A percentile compares a stretch with the other conserved stretches of the same genome.
These are phyloP conservation scores for Drosophila obscura DNA, from an alignment of 1,140 invertebrate genomes.

Conservation along the genomic window DNA sequence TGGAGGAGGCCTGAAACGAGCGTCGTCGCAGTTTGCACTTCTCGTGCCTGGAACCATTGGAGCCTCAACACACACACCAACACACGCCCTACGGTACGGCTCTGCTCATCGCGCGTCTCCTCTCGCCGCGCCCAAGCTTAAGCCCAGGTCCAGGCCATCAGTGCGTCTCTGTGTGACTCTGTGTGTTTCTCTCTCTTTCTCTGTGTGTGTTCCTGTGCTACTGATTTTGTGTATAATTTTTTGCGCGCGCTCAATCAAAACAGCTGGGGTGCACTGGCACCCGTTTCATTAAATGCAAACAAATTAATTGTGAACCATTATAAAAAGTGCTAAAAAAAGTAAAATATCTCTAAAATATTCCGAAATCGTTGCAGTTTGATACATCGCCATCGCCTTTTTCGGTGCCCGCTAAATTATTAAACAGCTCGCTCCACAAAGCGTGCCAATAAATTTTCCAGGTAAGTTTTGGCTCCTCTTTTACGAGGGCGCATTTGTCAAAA, in stretches of 20 bases:
- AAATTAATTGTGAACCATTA: conserved; percentile 1
- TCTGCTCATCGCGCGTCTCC: conserved; percentile 18
- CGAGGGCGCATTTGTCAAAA: conserved; percentile 50
- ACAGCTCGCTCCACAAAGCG: conserved; percentile 54
- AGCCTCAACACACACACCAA: conserved; percentile 7
- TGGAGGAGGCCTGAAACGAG: conserved; percentile 16
- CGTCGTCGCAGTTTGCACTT: conserved; percentile 26
- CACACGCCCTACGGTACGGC: conserved; percentile 30
- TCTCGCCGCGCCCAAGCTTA: conserved; percentile 26
- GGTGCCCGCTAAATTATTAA: conserved; percentile 60
- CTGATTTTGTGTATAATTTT: conserved; percentile 79
- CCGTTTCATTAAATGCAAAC: conserved; percentile 3
- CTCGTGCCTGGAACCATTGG: conserved; percentile 45
- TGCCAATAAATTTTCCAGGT: conserved; percentile 69
- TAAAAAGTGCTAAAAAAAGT: too few species aligned
- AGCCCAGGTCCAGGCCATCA: conserved; percentile 34
- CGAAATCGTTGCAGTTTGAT: conserved; percentile 61
- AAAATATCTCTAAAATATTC: conserved; percentile 48
- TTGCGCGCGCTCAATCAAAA: conserved; percentile 81
- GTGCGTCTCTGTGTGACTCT: conserved; percentile 26
- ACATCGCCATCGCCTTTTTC: conserved; percentile 35
- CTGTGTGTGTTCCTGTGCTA: conserved; percentile 47
- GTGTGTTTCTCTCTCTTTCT: conserved; percentile 25
- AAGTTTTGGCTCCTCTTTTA: conserved; percentile 68
- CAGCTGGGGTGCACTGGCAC: conserved; percentile 31